These are phyloP conservation scores for Hylomyscus alleni DNA, from an alignment of 2,797 vertebrate species.

Conservation along the genomic window DNA sequence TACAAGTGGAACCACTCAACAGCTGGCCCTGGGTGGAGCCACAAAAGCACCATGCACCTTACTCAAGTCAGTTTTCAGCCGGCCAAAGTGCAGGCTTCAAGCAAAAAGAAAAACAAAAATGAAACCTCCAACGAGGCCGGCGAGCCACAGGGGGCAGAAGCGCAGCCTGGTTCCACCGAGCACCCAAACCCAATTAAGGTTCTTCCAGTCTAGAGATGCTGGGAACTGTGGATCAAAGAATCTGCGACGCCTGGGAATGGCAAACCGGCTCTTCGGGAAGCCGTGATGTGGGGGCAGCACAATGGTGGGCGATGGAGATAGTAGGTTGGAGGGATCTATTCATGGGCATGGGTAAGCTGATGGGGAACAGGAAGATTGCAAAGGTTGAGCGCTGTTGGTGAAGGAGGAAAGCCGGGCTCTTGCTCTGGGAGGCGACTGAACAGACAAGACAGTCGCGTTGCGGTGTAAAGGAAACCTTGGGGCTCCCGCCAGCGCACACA, in stretches of 20 bases:
- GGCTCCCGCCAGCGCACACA: not conserved
- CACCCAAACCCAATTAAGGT: not conserved
- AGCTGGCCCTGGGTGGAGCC: slow-evolving; percentile 75
- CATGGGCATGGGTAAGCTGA: not conserved
- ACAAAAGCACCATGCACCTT: slow-evolving; percentile 56
- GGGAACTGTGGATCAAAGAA: slow-evolving; percentile 2
- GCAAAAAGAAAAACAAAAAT: slow-evolving; percentile 54
- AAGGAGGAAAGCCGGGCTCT: not conserved
- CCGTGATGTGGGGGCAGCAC: not conserved
- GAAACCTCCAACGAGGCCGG: not conserved
- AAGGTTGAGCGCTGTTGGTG: not conserved
- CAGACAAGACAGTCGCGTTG: not conserved
- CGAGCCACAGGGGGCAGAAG: not conserved
- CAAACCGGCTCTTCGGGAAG: not conserved
- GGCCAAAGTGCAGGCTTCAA: slow-evolving; percentile 27
- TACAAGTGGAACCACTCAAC: slow-evolving; percentile 74
- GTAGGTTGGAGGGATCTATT: not conserved
- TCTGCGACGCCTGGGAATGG: slow-evolving; percentile 26
- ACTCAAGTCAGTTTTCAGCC: not conserved
- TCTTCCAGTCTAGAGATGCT: not conserved
- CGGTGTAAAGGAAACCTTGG: not conserved
- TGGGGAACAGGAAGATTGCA: not conserved
- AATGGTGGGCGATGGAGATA: slow-evolving; percentile 13
- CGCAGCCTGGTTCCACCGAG: not conserved
- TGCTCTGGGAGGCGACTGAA: not conserved